Evolutionary conservation across 1,140 invertebrate genomes (phyloP), one percentile per base, ranked within the genome.

Genomic region (Pseudomyrmex flavicornis): DNA sequence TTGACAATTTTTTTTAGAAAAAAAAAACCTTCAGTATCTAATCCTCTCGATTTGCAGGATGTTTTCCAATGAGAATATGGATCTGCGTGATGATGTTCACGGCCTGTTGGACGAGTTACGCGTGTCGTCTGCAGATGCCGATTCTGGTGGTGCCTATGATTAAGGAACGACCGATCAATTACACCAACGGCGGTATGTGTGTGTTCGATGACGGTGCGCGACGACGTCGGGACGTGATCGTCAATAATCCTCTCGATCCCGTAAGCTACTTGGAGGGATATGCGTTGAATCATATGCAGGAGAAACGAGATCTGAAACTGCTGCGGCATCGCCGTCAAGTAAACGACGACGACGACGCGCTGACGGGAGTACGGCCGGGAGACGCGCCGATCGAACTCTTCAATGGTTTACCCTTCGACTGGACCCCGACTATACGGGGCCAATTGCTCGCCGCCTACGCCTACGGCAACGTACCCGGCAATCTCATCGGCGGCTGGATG

Each of bases 101-200:
- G 52, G 95, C 95, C 73, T 96, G 96, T 63, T 96, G 96, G 93
- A 94, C 96, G n/a, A 95, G 95, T 48, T 97, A 97, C 91, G 96
- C 96, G 95, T 95, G 96, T 61, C 94, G 96, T 59, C 95, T 97
- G 7, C 97, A 97, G 91, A 96, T 97, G 94, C 96, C 96, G 8
- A 95, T 97, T 50, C 96, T 96, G 75, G 95, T 96, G 15, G 95
- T 97, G 2, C 96, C 96, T 2, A 97, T 97, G 96, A 96, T 96
- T 65, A 48, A 17, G 17, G 73, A 76, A 0, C 0, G 3, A 0
- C 46, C 58, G 0, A 50, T 70, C 4, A 84, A 88, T 9, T 0
- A 0, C 0, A 35, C 58, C 7, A 3, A 2, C 10, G 17, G 13
- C 0, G 88, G 89, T 7, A 87, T 66, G 0, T 92, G 90, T 69